Base-by-base conservation (phyloP, 2,797 vertebrate species). In the Gobionotothen gibberifrons region DNA sequence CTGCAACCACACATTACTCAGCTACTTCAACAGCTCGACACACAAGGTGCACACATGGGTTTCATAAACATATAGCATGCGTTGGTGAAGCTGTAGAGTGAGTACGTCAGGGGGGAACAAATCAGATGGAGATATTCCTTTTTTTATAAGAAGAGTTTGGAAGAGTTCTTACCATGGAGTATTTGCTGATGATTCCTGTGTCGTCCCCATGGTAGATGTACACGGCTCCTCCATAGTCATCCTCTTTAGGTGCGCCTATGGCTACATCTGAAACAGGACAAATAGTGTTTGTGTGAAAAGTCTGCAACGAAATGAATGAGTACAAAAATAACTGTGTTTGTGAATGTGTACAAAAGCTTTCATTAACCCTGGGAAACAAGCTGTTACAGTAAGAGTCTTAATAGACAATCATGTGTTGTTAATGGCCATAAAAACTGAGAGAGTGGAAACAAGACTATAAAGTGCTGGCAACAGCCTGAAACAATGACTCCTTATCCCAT, bases 121-220 rank as follows among this genome's bases (percentile, higher is more conserved):
- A 71, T 56, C 2, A 60, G 9, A 54, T 22, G 3, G 5, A 11
- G 8, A 47, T 11, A 39, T 43, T 55, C 10, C 17, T 62, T 71
- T 29, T 15, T 43, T 15, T 43, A 44, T 19, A 36, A 36, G 32
- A 36, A 36, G 32, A 36, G 32, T 8, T 36, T 36, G 32, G 44
- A 44, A 7, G 14, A 46, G 47, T 47, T 74, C 63, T 87, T 94
- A 99, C 98, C 98, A 98, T 97, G 26, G 98, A 99, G 88, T 99
- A 98, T 77, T 95, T 96, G 64, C 87, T 93, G 69, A 96, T 82
- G 7, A 99, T 94, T 72, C 97, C 98, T 29, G 77, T 17, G 15
- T 92, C 73, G 1, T 97, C 96, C 0, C 98, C 97, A 0, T 99
- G 98, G 78, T 99, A 99, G 89, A 99, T 96, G 61, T 98, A 99